phyloP scores from a whole-genome alignment of 1,140 invertebrate genomes.

The Neomicropteryx cornuta region DNA sequence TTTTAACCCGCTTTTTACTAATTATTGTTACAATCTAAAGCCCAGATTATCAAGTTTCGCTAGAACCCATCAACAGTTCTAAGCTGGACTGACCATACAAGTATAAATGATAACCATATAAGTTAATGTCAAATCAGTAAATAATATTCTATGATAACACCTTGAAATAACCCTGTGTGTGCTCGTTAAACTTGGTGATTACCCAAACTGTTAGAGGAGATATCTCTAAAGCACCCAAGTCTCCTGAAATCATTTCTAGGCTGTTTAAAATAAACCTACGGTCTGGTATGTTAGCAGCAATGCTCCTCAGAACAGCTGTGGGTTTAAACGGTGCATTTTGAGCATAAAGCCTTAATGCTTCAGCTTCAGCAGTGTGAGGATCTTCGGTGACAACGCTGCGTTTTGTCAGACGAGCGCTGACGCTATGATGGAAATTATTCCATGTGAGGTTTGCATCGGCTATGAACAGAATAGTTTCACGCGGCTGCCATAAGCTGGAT shows the following conservation, averaged over 20 bases:
- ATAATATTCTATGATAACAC: too few species aligned
- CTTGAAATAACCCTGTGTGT: too few species aligned
- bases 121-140: too few species aligned
- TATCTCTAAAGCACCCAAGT: too few species aligned
- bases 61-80: too few species aligned
- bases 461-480: slow-evolving; percentile 28
- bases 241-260: slow-evolving; percentile 3
- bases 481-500: slow-evolving; percentile 23
- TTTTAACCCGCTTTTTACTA: too few species aligned
- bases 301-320: slow-evolving; percentile 15
- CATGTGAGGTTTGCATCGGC: slow-evolving; percentile 28
- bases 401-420: slow-evolving; percentile 15
- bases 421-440: slow-evolving; percentile 21
- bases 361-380: slow-evolving; percentile 23
- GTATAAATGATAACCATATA: too few species aligned
- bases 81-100: too few species aligned
- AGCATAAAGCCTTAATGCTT: slow-evolving; percentile 22
- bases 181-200: too few species aligned
- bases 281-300: slow-evolving; percentile 17
- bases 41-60: too few species aligned
- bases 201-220: too few species aligned
- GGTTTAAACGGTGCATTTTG: slow-evolving; percentile 14
- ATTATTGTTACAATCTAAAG: too few species aligned
- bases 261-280: slow-evolving; percentile 15
- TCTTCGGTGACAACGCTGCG: slow-evolving; percentile 29